Evolutionary conservation across 2,113 vertebrate species (phyloP).

Genomic region (Macheiramphus alcinus): DNA sequence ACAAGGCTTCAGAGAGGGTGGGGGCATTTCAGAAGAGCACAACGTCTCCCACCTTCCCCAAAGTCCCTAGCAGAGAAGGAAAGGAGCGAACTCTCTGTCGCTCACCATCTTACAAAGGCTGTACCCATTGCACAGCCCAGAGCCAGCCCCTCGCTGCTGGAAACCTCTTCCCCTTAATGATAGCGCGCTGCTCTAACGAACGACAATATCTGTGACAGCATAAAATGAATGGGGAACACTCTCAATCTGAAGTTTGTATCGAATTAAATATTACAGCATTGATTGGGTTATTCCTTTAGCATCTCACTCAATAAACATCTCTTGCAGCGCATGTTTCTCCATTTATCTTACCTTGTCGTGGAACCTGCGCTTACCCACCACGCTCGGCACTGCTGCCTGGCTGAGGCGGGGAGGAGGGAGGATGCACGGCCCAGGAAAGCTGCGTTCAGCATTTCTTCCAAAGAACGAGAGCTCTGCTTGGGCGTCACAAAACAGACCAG

Average conservation of each 20-base stretch:
- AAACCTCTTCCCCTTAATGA: slow-evolving; percentile 12
- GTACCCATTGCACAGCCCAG: neutral
- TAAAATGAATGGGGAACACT: slow-evolving; percentile 59
- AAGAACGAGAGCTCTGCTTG: neutral
- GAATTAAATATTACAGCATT: slow-evolving; percentile 71
- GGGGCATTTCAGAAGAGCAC: neutral
- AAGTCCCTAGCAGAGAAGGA: neutral
- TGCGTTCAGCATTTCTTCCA: slow-evolving; percentile 9
- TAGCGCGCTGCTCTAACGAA: slow-evolving; percentile 13
- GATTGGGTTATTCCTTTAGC: slow-evolving; percentile 71
- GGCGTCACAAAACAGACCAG: neutral
- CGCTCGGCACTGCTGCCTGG: neutral
- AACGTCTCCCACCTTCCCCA: neutral
- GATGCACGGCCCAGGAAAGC: neutral
- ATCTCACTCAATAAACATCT: slow-evolving; percentile 67
- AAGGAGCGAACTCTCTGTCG: rapidly evolving
- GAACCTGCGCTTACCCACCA: neutral
- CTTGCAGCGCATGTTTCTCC: slow-evolving; percentile 35
- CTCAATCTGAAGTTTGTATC: slow-evolving; percentile 60
- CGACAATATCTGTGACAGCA: slow-evolving; percentile 24
- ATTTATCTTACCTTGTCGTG: slow-evolving; percentile 63
- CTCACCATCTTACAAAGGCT: neutral
- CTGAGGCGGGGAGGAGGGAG: neutral
- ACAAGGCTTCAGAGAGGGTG: neutral
- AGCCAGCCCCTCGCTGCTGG: neutral